A percentile compares a stretch with the other conserved stretches of the same genome.
Evolutionary conservation across 2,113 vertebrate species (phyloP).

Genomic region (Gavia stellata): DNA sequence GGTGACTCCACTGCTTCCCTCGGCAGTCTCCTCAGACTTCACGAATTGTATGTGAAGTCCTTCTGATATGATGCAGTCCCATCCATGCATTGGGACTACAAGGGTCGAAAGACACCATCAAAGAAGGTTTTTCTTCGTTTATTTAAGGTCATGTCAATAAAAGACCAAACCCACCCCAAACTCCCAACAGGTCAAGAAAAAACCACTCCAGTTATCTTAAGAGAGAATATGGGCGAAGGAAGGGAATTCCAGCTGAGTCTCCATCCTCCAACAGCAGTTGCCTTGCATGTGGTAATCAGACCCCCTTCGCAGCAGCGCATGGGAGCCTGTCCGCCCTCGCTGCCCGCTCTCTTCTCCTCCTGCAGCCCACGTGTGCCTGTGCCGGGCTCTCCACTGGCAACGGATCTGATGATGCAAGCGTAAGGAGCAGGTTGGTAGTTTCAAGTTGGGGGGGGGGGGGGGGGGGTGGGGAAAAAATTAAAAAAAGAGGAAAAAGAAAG

Average conservation of each 20-base stretch:
- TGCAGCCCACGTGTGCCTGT: background rate
- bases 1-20: too few species aligned
- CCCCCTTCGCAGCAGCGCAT: accelerated
- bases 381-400: slow-evolving; percentile 27
- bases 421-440: slow-evolving; percentile 32
- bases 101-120: background rate
- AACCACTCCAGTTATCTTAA: background rate
- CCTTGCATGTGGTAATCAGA: background rate
- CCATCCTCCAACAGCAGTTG: accelerated
- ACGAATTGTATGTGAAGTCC: background rate
- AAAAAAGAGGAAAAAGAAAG: background rate
- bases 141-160: background rate
- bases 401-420: slow-evolving; percentile 12
- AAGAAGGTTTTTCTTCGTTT: background rate
- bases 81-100: background rate
- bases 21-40: background rate
- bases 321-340: background rate
- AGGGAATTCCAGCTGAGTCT: background rate
- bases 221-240: accelerated
- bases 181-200: accelerated
- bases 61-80: too few species aligned
- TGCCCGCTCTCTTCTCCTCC: background rate
- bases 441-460: background rate
- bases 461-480: background rate
- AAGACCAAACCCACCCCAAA: background rate